These are phyloP conservation scores for Axea sp. DNA, from an alignment of 2,888 invertebrate species.

Conservation along the genomic window DNA sequence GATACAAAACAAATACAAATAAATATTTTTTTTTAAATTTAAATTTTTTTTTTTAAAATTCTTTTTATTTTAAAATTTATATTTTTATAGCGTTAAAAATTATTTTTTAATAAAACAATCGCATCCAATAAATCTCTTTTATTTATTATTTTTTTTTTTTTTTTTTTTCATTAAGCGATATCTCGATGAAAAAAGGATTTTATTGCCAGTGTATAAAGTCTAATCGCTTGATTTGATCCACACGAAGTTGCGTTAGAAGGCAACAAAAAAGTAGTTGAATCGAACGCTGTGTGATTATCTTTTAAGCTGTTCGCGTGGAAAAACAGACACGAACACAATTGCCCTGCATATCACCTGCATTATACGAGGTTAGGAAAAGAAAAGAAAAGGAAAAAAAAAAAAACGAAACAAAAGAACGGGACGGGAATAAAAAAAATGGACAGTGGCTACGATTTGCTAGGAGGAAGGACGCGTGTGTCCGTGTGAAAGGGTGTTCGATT, in stretches of 20 bases:
- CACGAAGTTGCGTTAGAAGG: neutral
- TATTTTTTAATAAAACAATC: no score
- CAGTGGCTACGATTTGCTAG: slow-evolving; percentile 1
- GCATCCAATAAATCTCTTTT: no score
- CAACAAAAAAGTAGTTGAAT: slow-evolving; percentile 5
- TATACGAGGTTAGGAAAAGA: neutral
- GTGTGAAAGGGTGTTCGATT: slow-evolving; percentile 14
- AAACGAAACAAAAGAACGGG: neutral
- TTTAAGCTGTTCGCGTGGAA: slow-evolving; percentile 6
- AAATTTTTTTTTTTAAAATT: no score
- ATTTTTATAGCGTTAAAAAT: no score
- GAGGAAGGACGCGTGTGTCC: slow-evolving; percentile 12
- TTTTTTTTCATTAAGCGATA: no score
- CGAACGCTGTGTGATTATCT: slow-evolving; percentile 16
- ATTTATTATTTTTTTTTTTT: no score
- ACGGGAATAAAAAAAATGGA: neutral
- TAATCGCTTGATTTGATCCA: neutral
- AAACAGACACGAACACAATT: slow-evolving; percentile 9
- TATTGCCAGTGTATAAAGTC: slow-evolving; percentile 3
- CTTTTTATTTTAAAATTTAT: no score
- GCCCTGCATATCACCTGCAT: neutral
- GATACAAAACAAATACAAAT: no score
- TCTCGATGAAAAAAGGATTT: slow-evolving; percentile 6
- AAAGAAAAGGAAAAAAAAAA: slow-evolving; percentile 2
- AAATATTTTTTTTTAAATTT: no score